phyloP scores from a whole-genome alignment of 2,888 invertebrate genomes.

The Zhuqinia jingwanae region DNA sequence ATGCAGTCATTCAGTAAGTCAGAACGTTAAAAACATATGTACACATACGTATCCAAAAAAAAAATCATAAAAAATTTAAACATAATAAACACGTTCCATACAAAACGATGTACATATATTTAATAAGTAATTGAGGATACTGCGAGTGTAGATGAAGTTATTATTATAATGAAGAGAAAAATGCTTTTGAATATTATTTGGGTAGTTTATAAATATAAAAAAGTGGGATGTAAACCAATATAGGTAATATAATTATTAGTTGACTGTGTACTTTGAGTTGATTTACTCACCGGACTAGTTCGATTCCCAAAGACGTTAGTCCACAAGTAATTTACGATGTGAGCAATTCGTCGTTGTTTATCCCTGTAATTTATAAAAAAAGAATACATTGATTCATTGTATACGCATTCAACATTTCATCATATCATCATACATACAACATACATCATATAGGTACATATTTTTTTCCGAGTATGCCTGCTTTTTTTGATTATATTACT shows the following conservation, averaged over 20 bases:
- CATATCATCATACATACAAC: background rate
- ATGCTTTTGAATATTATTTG: background rate
- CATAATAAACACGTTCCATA: constrained; percentile 40
- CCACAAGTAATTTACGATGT: constrained; percentile 60
- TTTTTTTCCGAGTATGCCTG: too few relatives aligned
- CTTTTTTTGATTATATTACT: background rate
- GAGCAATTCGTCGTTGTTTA: constrained; percentile 55
- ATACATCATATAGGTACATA: too few relatives aligned
- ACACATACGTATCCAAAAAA: background rate
- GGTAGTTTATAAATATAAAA: background rate
- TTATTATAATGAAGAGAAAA: background rate
- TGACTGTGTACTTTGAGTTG: constrained; percentile 1
- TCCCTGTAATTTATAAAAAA: constrained; percentile 66
- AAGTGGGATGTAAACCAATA: background rate
- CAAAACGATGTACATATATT: constrained; percentile 1
- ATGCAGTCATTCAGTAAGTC: background rate
- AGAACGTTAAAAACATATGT: background rate
- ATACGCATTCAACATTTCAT: background rate
- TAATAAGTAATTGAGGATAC: background rate
- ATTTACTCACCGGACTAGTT: constrained; percentile 64
- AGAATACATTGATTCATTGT: constrained; percentile 19
- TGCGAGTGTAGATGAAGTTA: too few relatives aligned
- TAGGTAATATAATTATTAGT: background rate
- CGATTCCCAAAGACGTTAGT: constrained; percentile 61
- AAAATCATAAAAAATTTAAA: too few relatives aligned